Percentiles rank a stretch among this genome's conserved stretches.
phyloP scores from a whole-genome alignment of 2,113 vertebrate genomes.

The crab-eating macaque (Macaca fascicularis) region DNA sequence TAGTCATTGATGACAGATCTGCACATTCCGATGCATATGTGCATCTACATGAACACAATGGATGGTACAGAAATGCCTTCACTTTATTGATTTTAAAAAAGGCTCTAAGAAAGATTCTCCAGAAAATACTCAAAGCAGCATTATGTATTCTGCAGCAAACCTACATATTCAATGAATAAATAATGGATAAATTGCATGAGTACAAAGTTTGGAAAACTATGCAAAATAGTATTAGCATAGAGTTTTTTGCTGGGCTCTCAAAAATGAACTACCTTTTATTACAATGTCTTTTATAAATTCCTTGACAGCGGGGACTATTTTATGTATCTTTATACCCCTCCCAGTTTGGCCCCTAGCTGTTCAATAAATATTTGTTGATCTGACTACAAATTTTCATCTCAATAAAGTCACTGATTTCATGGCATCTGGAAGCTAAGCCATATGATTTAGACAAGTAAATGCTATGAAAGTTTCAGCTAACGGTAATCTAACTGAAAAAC shows the following conservation, averaged over 20 bases:
- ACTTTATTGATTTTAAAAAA: background rate
- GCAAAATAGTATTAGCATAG: background rate
- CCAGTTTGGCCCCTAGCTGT: background rate
- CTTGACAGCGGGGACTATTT: slow-evolving; percentile 26
- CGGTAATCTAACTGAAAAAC: background rate
- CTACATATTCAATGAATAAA: background rate
- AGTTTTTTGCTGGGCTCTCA: background rate
- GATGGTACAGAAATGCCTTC: background rate
- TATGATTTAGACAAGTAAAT: background rate
- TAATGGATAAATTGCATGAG: background rate
- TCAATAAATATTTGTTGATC: slow-evolving; percentile 12
- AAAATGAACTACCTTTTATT: slow-evolving; percentile 39
- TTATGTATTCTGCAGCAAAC: background rate
- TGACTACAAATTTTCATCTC: background rate
- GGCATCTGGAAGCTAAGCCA: background rate
- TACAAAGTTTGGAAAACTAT: slow-evolving; percentile 1
- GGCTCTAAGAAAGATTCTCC: background rate
- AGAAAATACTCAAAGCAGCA: slow-evolving; percentile 24
- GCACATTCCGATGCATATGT: too few species aligned
- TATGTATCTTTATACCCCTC: background rate
- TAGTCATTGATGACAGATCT: accelerated
- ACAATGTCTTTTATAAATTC: background rate
- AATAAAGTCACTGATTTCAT: background rate
- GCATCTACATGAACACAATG: background rate
- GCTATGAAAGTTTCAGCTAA: background rate